These are phyloP conservation scores for Periparus ater DNA, from an alignment of 2,797 vertebrate species.

Conservation along the genomic window DNA sequence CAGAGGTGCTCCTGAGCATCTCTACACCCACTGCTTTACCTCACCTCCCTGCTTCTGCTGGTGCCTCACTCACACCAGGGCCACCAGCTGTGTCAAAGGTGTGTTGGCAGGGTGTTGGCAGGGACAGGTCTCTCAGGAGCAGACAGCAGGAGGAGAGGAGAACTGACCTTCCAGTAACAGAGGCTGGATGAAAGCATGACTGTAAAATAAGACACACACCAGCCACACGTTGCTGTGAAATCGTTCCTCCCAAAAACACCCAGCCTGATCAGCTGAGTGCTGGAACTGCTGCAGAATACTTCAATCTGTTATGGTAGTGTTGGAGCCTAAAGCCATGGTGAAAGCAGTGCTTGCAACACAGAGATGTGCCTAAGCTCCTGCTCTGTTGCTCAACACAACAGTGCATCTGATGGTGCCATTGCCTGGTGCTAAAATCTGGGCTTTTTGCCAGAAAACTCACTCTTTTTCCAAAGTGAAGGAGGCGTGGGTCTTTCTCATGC, in stretches of 20 bases:
- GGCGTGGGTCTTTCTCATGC: neutral
- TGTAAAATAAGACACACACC: neutral
- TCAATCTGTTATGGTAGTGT: neutral
- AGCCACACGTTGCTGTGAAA: accelerated
- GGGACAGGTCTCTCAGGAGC: neutral
- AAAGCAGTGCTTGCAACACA: neutral
- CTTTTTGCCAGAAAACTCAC: neutral
- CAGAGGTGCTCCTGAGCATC: neutral
- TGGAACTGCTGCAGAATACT: neutral
- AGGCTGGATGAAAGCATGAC: neutral
- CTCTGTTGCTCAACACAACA: neutral
- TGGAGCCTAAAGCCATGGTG: neutral
- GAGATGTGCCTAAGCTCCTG: neutral
- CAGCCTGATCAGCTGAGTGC: neutral
- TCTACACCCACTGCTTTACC: neutral
- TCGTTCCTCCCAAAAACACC: neutral
- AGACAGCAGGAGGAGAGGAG: neutral
- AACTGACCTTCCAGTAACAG: neutral
- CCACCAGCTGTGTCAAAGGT: neutral
- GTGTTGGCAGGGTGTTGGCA: neutral
- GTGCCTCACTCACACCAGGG: too few species aligned
- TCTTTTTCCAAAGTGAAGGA: neutral
- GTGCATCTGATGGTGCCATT: neutral
- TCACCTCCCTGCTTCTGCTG: neutral
- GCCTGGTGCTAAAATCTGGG: neutral